Percentiles rank a stretch among this genome's conserved stretches.
phyloP scores from a whole-genome alignment of 2,888 invertebrate species.

The Arrhopalites spinosus region DNA sequence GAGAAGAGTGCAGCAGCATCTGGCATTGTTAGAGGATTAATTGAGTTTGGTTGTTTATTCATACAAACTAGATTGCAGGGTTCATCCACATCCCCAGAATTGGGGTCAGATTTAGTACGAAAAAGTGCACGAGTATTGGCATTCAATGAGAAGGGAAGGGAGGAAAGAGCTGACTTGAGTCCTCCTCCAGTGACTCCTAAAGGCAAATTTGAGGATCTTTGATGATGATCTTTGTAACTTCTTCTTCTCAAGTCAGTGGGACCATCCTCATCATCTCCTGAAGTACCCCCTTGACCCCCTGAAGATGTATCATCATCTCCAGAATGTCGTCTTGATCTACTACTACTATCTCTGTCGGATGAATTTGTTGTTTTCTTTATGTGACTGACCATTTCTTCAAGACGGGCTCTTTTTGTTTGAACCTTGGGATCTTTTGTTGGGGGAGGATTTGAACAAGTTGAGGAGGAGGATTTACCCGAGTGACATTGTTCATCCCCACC shows the following conservation, averaged over 20 bases:
- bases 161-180: too few species aligned
- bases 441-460: background rate
- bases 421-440: conserved; percentile 46
- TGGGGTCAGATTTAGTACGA: background rate
- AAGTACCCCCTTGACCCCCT: conserved; percentile 54
- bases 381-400: conserved; percentile 56
- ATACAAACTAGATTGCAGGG: conserved; percentile 52
- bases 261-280: conserved; percentile 53
- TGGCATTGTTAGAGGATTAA: background rate
- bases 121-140: conserved; percentile 16
- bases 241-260: conserved; percentile 46
- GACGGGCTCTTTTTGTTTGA: conserved; percentile 53
- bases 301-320: conserved; percentile 56
- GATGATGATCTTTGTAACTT: background rate
- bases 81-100: conserved; percentile 45
- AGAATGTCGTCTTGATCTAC: conserved; percentile 46
- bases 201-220: too few species aligned
- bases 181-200: too few species aligned
- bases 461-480: conserved; percentile 19
- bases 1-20: background rate
- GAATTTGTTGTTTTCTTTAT: conserved; percentile 46
- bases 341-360: conserved; percentile 19
- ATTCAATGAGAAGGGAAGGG: background rate
- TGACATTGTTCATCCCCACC: conserved; percentile 24
- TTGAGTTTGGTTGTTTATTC: conserved; percentile 26